A percentile compares a stretch with the other conserved stretches of the same genome.
Evolutionary conservation across 2,888 invertebrate genomes (phyloP).

Genomic region (Dimorphilus gyrociliatus): DNA sequence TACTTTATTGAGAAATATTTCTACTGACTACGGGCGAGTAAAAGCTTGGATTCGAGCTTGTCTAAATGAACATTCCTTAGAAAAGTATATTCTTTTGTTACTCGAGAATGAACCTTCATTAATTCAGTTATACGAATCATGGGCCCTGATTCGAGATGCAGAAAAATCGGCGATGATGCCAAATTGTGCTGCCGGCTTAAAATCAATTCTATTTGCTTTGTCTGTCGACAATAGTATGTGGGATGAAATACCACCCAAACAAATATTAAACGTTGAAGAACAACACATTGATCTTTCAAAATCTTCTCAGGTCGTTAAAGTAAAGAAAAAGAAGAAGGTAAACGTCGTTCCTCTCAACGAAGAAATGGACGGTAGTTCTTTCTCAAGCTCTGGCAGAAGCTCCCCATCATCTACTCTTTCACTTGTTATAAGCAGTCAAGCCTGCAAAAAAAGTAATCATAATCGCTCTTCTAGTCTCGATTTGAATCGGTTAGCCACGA

Average conservation of each 20-base stretch:
- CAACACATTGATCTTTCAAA: too few species aligned
- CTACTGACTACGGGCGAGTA: constrained; percentile 60
- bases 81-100: constrained; percentile 55
- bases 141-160: constrained; percentile 63
- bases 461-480: too few species aligned
- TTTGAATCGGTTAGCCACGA: too few species aligned
- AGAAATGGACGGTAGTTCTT: too few species aligned
- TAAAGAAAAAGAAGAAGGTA: too few species aligned
- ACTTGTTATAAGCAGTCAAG: too few species aligned
- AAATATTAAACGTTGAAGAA: constrained; percentile 2
- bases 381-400: too few species aligned
- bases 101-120: constrained; percentile 49
- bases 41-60: constrained; percentile 75
- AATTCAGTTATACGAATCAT: constrained; percentile 63
- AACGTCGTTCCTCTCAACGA: too few species aligned
- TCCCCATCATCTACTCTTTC: too few species aligned
- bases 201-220: constrained; percentile 76
- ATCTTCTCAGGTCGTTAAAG: too few species aligned
- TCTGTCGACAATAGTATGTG: constrained; percentile 62
- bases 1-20: constrained; percentile 48
- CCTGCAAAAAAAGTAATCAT: too few species aligned
- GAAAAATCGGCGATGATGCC: constrained; percentile 63
- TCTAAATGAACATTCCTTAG: constrained; percentile 75
- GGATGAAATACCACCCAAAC: constrained; percentile 43
- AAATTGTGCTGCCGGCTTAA: constrained; percentile 68